Percentiles rank a stretch among this genome's conserved stretches.
phyloP scores from a whole-genome alignment of 2,888 invertebrate genomes.

The Dione juno region DNA sequence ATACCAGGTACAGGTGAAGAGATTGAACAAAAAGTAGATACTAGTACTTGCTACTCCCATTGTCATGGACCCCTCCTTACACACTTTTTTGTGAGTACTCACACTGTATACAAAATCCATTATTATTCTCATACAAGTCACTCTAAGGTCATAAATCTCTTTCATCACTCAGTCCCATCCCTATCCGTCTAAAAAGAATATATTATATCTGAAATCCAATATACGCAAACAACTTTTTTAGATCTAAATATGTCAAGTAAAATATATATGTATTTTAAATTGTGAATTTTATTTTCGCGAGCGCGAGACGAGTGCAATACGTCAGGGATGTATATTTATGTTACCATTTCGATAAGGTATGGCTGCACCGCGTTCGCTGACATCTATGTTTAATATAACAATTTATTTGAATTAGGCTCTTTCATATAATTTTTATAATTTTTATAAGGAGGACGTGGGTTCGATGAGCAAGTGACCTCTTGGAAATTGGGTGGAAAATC shows the following conservation, averaged over 20 bases:
- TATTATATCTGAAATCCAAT: constrained; percentile 13
- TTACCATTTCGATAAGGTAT: constrained; percentile 39
- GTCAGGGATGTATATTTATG: constrained; percentile 40
- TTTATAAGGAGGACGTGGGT: too few relatives aligned
- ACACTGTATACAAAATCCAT: not conserved
- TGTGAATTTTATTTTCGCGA: constrained; percentile 35
- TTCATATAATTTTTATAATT: not conserved
- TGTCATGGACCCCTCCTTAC: not conserved
- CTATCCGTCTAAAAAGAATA: not conserved
- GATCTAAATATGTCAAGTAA: constrained; percentile 12
- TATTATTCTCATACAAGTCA: not conserved
- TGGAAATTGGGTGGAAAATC: too few relatives aligned
- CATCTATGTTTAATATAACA: constrained; percentile 28
- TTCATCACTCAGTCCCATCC: not conserved
- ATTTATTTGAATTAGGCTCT: not conserved
- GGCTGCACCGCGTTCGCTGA: constrained; percentile 27
- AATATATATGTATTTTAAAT: constrained; percentile 28
- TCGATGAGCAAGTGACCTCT: too few relatives aligned
- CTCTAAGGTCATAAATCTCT: not conserved
- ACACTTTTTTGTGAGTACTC: not conserved
- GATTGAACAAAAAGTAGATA: too few relatives aligned
- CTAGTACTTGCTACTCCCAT: not conserved
- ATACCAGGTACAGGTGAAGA: too few relatives aligned
- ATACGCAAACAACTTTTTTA: not conserved
- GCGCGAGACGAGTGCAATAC: constrained; percentile 39